Evolutionary conservation across 2,888 invertebrate genomes (phyloP).

Genomic region (Agrochola macilenta): DNA sequence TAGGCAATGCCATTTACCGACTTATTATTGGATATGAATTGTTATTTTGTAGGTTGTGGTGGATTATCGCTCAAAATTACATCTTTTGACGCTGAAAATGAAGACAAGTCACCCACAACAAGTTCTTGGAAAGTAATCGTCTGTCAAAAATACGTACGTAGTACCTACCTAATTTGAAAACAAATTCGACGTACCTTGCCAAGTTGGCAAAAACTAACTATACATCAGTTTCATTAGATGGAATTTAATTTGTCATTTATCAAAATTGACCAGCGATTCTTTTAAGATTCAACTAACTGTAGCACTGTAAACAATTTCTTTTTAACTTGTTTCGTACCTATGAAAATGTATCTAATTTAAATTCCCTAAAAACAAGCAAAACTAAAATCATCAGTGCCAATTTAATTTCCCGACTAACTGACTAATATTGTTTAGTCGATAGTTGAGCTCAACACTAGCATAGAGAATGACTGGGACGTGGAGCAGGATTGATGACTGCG

Average conservation of each 20-base stretch:
- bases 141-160: neutral
- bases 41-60: neutral
- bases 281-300: neutral
- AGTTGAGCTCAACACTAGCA: constrained; percentile 29
- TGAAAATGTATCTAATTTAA: neutral
- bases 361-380: neutral
- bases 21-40: neutral
- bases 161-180: neutral
- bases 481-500: constrained; percentile 80
- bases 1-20: neutral
- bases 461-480: constrained; percentile 25
- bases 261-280: neutral
- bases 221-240: neutral
- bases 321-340: neutral
- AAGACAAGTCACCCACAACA: neutral
- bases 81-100: neutral
- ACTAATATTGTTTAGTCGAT: constrained; percentile 13
- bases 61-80: neutral
- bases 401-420: neutral
- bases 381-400: neutral
- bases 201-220: constrained; percentile 14
- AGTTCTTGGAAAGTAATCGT: neutral
- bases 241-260: neutral
- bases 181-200: neutral
- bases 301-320: neutral